Evolutionary conservation across 2,113 vertebrate genomes (phyloP).

Genomic region (Cephalopholis sonnerati): DNA sequence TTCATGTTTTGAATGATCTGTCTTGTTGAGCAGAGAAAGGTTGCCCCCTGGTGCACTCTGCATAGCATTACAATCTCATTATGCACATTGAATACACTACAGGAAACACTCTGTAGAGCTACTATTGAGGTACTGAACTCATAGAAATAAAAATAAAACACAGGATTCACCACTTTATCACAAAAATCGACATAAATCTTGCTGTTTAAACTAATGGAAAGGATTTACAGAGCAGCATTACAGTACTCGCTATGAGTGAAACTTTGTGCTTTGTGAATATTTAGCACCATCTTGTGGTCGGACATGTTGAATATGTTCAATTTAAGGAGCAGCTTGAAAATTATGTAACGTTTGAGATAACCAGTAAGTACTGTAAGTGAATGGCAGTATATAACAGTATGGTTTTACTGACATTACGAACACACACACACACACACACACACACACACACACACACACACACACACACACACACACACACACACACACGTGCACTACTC

Average conservation of each 20-base stretch:
- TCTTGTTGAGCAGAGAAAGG: not conserved
- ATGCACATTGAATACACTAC: not conserved
- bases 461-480: not conserved
- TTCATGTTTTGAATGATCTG: not conserved
- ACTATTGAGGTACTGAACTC: not conserved
- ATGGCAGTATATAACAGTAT: not conserved
- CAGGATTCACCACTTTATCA: not conserved
- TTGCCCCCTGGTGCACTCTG: constrained; percentile 41
- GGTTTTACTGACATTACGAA: not conserved
- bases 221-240: not conserved
- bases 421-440: not conserved
- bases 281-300: constrained; percentile 60
- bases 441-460: not conserved
- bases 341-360: not conserved
- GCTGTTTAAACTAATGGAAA: not conserved
- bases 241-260: not conserved
- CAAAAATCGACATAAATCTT: not conserved
- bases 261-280: not conserved
- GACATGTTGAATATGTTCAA: not conserved
- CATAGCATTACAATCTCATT: constrained; percentile 14
- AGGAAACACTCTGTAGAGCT: not conserved
- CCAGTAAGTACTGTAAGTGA: not conserved
- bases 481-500: not conserved
- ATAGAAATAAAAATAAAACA: not conserved
- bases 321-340: not conserved